phyloP scores from a whole-genome alignment of 2,113 vertebrate genomes.

The Oreochromis spilurus region DNA sequence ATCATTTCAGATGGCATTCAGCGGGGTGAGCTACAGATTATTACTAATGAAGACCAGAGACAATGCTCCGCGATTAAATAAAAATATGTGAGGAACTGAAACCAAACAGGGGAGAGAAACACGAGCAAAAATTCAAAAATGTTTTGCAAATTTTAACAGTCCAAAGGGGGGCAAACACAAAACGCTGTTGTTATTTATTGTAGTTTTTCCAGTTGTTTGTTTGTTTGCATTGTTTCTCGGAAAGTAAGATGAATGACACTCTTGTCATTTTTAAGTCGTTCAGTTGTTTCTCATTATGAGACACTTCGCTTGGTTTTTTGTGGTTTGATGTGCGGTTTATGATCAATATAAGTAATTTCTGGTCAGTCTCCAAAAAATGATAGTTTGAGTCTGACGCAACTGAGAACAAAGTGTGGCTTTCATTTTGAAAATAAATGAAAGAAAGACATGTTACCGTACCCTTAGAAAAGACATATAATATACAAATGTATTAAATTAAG shows the following conservation, averaged over 20 bases:
- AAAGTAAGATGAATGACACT: background rate
- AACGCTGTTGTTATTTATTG: background rate
- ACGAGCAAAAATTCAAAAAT: background rate
- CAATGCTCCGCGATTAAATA: background rate
- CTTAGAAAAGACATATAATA: background rate
- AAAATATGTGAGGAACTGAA: slow-evolving; percentile 10
- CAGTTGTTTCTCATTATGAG: slow-evolving; percentile 8
- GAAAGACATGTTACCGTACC: background rate
- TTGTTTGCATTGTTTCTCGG: background rate
- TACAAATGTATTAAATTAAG: background rate
- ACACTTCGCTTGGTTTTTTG: background rate
- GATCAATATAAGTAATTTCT: background rate
- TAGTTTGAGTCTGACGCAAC: background rate
- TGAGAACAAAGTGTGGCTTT: background rate
- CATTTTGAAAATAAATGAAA: background rate
- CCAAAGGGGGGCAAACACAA: background rate
- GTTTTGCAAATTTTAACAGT: background rate
- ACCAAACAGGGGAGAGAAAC: background rate
- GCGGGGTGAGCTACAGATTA: background rate
- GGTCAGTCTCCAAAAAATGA: background rate
- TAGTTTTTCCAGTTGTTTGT: background rate
- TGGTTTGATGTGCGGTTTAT: background rate
- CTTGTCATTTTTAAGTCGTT: background rate
- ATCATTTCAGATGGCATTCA: background rate
- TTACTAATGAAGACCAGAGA: background rate